Evolutionary conservation across 2,797 vertebrate genomes (phyloP), one percentile per base, ranked within the genome.

Genomic region (Hyperoplus immaculatus): DNA sequence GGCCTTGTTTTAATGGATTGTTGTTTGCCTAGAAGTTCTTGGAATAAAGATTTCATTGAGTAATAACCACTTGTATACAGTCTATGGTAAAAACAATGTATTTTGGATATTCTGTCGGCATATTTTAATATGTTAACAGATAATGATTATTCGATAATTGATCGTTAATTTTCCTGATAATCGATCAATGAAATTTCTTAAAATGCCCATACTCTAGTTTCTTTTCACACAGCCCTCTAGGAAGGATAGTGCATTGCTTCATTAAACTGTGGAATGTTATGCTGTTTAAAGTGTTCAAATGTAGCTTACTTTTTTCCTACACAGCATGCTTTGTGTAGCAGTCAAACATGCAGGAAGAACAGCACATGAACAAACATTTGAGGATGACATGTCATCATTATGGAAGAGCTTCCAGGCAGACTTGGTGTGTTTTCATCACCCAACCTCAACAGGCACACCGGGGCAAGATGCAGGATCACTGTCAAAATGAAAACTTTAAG

Each of bases 211-310:
- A 29, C 29, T 29, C 29, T 29, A 29, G 29, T 29, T 29, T 29
- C 29, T 29, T 78, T 86, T 73, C 65, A 75, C 64, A 78, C 49
- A 85, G 47, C 57, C 55, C 57, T 78, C 29, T 62, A 75, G 68
- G 60, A 83, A 80, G 68, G 55, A 64, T 43, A 29, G 41, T 50
- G 53, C 45, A 39, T 67, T 13, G 70, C 69, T 84, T 88, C 89
- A 92, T 93, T 91, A 92, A 89, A 83, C 86, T 80, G 89, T 75
- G 78, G 82, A 87, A 87, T 75, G 67, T 73, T 81, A 61, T 68
- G 73, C 77, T 77, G 68, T 88, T 89, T 71, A 77, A 89, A 89
- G 80, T 84, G 58, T 50, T 75, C 51, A 50, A 75, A 67, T 77
- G 78, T 45, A 43, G 29, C 57, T 5, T 5, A 41, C 42, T 66